Base-by-base conservation (phyloP, 2,113 vertebrate genomes). In the Acanthochromis polyacanthus region DNA sequence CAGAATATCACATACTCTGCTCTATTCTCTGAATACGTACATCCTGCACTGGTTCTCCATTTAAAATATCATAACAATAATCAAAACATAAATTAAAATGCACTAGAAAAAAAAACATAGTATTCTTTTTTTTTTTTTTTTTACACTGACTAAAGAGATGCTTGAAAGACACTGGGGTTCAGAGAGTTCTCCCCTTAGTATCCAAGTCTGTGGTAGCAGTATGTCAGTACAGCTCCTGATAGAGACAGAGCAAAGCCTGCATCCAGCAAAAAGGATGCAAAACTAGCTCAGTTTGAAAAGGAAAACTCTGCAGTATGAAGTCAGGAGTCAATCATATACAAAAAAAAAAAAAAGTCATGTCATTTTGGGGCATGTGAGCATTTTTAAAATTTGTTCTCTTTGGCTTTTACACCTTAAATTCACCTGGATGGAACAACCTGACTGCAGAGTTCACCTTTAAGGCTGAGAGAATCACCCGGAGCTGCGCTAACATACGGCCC, bases 81-180 rank as follows among this genome's bases (percentile, higher is more conserved):
- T 90, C 79, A 83, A 90, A 93, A 89, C 81, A 93, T 93, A 93
- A 93, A 93, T 93, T 93, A 93, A 93, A 92, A 89, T 28, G n/a
- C 66, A 89, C 92, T 91, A 93, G 80, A 79, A 81, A 79, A 80
- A 80, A 80, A 80, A 79, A 71, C 38, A 79, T 58, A 23, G 56
- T 68, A 83, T 80, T 73, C 30, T 59, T 81, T 85, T 79, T 86
- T 79, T 71, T 25, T 51, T 43, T 90, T 79, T 71, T 25, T 51
- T 43, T 90, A 91, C 82, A 92, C 88, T 84, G 91, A 83, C 80
- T 89, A 86, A 78, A 89, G 78, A 89, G 87, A 87, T 88, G 82
- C 75, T 91, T 92, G 20, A 75, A 88, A 85, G 82, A 90, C 74
- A 65, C 16, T 43, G 53, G 57, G 57, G 55, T 53, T 70, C 59